Base-by-base conservation (phyloP, 1,140 invertebrate genomes). In the Zeugodacus cucurbitae region DNA sequence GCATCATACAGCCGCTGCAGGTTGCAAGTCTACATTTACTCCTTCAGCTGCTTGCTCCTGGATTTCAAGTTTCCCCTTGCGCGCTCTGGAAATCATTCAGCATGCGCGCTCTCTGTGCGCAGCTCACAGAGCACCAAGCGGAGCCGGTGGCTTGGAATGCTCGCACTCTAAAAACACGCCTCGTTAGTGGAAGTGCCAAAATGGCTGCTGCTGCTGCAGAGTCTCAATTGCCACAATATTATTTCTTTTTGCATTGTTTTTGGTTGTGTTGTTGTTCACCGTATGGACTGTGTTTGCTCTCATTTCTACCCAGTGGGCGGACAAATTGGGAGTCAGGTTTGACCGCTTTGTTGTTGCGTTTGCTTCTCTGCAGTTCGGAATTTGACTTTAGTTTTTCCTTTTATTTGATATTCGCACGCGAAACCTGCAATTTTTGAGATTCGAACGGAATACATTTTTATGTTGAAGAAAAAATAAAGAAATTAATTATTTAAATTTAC, bases 121-220 rank as follows among this genome's bases (percentile, higher is more conserved):
- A 82, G 22, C 41, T 48, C 41, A 41, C 20, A 48, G 74, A 44
- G 74, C 0, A 48, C 20, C 7, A 82, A 7, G 17, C 22, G 8
- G 37, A 44, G 22, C 58, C 58, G 58, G 74, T 82, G 74, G 74
- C 74, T 82, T 82, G 74, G 41, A 48, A 82, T 82, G 74, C 41
- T n/a, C 74, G 37, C 41, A 48, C 74, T 48, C 74, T 82, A 22
- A 7, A 37, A 82, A 48, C 74, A 82, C 74, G 74, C 74, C 74
- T 82, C 74, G 41, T 22, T 20, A 44, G 34, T 82, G 74, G 74
- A 82, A 82, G 41, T 82, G 87, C 90, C 91, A 92, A 92, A 92
- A 92, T 92, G 91, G 91, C 91, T 89, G 74, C 74, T 82, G 67
- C 67, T n/a, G 64, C 64, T 62, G 8, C 34, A 74, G 34, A 6